These are phyloP conservation scores for Triplophysa yarkandensis DNA, from an alignment of 2,797 vertebrate genomes.

Conservation along the genomic window DNA sequence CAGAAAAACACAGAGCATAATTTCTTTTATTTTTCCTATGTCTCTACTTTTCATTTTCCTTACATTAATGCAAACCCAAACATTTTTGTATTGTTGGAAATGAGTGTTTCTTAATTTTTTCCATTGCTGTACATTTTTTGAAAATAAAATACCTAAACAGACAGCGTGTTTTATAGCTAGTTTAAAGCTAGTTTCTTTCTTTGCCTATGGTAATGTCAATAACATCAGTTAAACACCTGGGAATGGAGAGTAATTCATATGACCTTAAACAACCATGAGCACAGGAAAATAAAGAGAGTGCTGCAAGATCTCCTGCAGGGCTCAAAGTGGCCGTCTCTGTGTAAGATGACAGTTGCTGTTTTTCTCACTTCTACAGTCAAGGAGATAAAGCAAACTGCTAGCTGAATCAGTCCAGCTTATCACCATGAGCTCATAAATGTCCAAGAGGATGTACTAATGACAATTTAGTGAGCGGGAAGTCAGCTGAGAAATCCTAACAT, in stretches of 20 bases:
- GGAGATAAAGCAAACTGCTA: slow-evolving; percentile 55
- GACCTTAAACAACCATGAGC: slow-evolving; percentile 64
- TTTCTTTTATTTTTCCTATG: no score
- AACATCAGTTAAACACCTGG: slow-evolving; percentile 80
- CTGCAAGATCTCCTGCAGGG: slow-evolving; percentile 61
- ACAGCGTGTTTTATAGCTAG: no score
- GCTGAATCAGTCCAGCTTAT: slow-evolving; percentile 65
- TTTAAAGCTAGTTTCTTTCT: no score
- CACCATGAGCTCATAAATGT: slow-evolving; percentile 70
- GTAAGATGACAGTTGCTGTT: slow-evolving; percentile 70
- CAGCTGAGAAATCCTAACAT: slow-evolving; percentile 25
- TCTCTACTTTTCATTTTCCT: no score
- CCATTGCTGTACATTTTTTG: no score
- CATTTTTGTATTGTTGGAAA: no score
- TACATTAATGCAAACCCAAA: no score
- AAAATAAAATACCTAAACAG: no score
- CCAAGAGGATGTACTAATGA: slow-evolving; percentile 68
- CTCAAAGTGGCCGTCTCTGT: slow-evolving; percentile 71
- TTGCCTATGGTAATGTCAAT: slow-evolving; percentile 74
- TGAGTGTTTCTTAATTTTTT: no score
- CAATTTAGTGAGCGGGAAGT: slow-evolving; percentile 44
- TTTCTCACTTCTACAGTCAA: slow-evolving; percentile 64
- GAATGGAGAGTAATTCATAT: slow-evolving; percentile 77
- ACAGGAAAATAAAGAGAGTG: slow-evolving; percentile 53
- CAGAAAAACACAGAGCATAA: no score